Conservation (phyloP, 1,140 invertebrate species). For the Mya arenaria region DNA sequence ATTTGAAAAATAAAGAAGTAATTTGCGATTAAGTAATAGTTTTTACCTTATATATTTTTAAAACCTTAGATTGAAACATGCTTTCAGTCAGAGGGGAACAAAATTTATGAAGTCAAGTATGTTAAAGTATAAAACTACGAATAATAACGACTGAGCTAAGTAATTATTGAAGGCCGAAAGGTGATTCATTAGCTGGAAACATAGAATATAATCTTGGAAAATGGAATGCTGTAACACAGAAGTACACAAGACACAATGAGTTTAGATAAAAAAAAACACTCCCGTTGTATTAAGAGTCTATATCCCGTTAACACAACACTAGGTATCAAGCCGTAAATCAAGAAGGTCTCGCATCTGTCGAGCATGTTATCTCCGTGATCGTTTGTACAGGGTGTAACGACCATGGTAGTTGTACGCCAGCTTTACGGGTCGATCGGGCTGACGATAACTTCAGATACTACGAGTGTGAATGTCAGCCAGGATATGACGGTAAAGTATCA, state of each 20-base stretch:
- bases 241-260: background rate
- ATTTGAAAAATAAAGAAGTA: too few species aligned
- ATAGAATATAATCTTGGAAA: background rate
- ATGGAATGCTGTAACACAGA: background rate
- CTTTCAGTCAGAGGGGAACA: too few species aligned
- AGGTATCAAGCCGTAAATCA: background rate
- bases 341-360: background rate
- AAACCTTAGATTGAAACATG: too few species aligned
- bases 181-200: too few species aligned
- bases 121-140: too few species aligned
- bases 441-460: conserved; percentile 2
- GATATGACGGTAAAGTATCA: conserved; percentile 3
- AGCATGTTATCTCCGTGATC: background rate
- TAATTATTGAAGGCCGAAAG: too few species aligned
- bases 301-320: background rate
- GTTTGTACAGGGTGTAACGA: background rate
- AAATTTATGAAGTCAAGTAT: too few species aligned
- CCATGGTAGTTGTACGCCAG: background rate
- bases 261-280: background rate
- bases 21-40: too few species aligned
- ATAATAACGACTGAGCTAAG: too few species aligned
- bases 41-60: too few species aligned
- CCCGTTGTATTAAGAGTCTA: background rate
- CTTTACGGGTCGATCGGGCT: background rate
- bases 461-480: conserved; percentile 4